phyloP scores from a whole-genome alignment of 2,113 vertebrate species.

The Tragelaphus buxtoni region DNA sequence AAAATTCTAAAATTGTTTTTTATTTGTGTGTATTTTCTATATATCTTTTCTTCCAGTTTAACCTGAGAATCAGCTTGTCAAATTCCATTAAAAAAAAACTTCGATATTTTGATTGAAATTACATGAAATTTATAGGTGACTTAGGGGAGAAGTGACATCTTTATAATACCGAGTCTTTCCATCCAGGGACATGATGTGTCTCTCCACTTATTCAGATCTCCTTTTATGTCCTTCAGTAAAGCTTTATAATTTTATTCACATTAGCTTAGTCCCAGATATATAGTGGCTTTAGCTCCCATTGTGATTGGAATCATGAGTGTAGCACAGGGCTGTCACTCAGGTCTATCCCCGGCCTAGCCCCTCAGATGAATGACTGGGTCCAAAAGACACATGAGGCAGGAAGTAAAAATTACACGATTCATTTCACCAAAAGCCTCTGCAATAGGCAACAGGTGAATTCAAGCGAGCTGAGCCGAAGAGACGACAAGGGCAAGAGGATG shows the following conservation, averaged over 20 bases:
- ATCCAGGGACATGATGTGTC: background rate
- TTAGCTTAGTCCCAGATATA: background rate
- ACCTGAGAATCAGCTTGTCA: slow-evolving; percentile 28
- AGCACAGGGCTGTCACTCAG: background rate
- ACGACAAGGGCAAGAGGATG: background rate
- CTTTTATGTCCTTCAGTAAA: slow-evolving; percentile 40
- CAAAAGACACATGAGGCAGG: background rate
- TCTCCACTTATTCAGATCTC: slow-evolving; percentile 2
- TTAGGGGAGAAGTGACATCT: slow-evolving; percentile 11
- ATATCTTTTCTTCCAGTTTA: background rate
- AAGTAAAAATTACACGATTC: background rate
- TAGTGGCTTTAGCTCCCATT: background rate
- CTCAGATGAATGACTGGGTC: background rate
- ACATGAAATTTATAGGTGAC: slow-evolving; percentile 33
- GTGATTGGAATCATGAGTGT: background rate
- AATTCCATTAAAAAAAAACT: background rate
- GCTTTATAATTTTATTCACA: background rate
- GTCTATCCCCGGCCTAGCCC: background rate
- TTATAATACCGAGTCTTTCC: background rate
- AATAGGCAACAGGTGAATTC: background rate
- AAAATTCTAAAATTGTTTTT: background rate
- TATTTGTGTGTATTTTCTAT: background rate
- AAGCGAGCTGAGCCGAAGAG: background rate
- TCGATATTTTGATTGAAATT: slow-evolving; percentile 38
- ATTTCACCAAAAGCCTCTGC: background rate